Base-by-base conservation (phyloP, 64 coral and sea anemone genomes). In the Montipora cactus region DNA sequence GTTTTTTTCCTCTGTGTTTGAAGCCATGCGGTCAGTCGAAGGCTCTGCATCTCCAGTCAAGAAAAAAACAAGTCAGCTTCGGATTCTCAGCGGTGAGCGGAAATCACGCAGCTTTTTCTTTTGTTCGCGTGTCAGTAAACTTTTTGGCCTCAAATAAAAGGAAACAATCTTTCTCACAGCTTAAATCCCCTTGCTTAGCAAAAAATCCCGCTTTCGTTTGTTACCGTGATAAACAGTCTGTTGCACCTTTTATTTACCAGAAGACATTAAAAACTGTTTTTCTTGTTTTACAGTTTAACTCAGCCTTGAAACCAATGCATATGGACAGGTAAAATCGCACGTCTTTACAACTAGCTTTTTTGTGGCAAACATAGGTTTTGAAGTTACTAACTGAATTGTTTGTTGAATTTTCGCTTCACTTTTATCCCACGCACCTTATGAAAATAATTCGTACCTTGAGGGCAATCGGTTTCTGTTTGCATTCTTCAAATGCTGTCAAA, bases 161-260 rank as follows among this genome's bases (percentile, higher is more conserved):
- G 18, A 71, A 71, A 86, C 66, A 86, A 86, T 64, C 23, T 72
- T 71, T 86, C 70, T 51, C 82, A 71, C 82, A 69, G 82, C 68
- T 84, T 18, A 86, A 84, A 86, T 86, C 82, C 82, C 47, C 47
- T 86, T 86, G 82, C 82, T 86, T 86, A 86, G 46, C 6, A 86
- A 44, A 86, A 71, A 16, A n/a, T 3, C 22, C 66, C 5, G 62
- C 18, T 72, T 86, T 64, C 11, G 46, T 12, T 45, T 23, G 28
- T 71, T 71, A 48, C 11, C 62, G 47, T 12, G 44, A 72, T 71
- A 50, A 70, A 22, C 45, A 7, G 16, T 37, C 15, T 22, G 5
- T 37, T 1, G 18, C 25, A n/a, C 44, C 15, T 64, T 16, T 57
- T 6, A 57, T 57, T 57, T 57, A 57, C 53, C 13, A 21, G 46